Evolutionary conservation across 2,888 invertebrate species (phyloP), one percentile per base, ranked within the genome.

Genomic region (Teleogryllus oceanicus): DNA sequence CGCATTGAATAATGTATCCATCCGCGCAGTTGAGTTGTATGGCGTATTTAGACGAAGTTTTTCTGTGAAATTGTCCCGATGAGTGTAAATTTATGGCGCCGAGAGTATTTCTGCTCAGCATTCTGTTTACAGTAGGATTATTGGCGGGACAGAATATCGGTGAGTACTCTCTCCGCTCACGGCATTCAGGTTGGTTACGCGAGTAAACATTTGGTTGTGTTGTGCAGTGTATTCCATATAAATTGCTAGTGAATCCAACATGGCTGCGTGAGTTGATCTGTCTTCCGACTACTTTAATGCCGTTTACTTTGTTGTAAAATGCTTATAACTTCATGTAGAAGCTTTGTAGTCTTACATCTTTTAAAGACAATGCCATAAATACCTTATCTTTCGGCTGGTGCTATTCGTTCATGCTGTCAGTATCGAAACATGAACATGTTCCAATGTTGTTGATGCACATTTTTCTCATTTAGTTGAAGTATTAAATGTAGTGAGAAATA

Each of bases 31-130:
- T 83, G 83, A 81, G 82, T 83, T 83, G 79, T 83, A 84, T 84
- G 84, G 84, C 84, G 83, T 84, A 83, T 84, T 83, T 84, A 82
- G 84, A 83, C 82, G 82, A 83, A 83, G 85, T 85, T 85, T 84
- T 84, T 84, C 84, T 84, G 84, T 85, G 89, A 84, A 85, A 85
- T 85, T 86, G 86, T 86, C 90, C 92, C 91, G 91, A 92, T 92
- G 92, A 90, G 89, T 90, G 89, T 89, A 90, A 90, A 91, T 92
- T 90, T 92, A 92, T 93, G 93, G 93, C 93, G 92, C 90, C 92
- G 90, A 91, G 91, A 91, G 91, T 92, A 90, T 90, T 92, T 90
- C 91, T 90, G 90, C 90, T 92, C 91, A 89, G 88, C 88, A 90
- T 90, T 89, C 88, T 90, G 89, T 89, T 89, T 88, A 87, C 90